A percentile compares a stretch with the other conserved stretches of the same genome.
Conservation (phyloP, 2,888 invertebrate genomes). For the Andrena dorsata region DNA sequence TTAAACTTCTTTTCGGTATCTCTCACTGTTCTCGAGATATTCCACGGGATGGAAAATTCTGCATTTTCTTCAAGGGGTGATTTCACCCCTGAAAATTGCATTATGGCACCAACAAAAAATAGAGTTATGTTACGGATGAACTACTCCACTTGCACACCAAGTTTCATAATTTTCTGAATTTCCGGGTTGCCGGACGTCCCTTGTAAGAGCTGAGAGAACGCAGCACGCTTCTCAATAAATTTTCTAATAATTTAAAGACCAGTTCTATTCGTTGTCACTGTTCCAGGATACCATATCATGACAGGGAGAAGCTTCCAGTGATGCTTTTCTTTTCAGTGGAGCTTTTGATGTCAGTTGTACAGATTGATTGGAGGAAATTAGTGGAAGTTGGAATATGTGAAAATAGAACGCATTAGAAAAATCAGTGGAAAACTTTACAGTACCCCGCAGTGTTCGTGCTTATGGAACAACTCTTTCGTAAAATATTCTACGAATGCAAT, state of each 20-base stretch:
- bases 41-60: too few species aligned
- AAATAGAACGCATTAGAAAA: constrained; percentile 2
- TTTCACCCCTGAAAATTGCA: too few species aligned
- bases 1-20: too few species aligned
- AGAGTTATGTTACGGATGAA: too few species aligned
- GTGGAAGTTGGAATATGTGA: not conserved
- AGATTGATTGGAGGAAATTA: not conserved
- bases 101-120: too few species aligned
- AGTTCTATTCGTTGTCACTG: not conserved
- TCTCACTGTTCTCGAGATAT: too few species aligned
- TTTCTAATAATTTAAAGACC: not conserved
- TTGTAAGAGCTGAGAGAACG: not conserved
- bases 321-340: not conserved
- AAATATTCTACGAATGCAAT: too few species aligned
- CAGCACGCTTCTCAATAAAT: not conserved
- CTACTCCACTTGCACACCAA: too few species aligned
- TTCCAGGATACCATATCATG: not conserved
- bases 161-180: too few species aligned
- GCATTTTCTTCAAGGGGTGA: too few species aligned
- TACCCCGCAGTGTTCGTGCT: not conserved
- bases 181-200: too few species aligned
- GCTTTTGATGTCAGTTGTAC: not conserved
- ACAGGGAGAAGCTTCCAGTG: not conserved
- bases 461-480: not conserved
- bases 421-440: not conserved